Percentiles rank a stretch among this genome's conserved stretches.
Evolutionary conservation across 1,140 invertebrate genomes (phyloP).

Genomic region (Drosophila bipectinata): DNA sequence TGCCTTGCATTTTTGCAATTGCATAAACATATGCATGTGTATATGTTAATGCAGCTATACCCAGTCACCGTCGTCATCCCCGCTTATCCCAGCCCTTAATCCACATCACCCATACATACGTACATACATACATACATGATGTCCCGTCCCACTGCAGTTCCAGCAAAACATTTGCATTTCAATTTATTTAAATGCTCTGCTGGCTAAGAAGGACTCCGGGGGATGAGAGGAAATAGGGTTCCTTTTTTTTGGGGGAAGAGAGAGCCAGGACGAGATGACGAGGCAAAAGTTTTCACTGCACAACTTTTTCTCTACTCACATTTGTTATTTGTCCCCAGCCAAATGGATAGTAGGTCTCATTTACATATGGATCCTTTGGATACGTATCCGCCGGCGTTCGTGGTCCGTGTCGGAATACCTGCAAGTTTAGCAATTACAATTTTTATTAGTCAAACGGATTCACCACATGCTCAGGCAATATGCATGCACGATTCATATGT

Average conservation of each 20-base stretch:
- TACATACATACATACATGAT: neutral
- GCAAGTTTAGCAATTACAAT: constrained; percentile 52
- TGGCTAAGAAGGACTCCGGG: constrained; percentile 33
- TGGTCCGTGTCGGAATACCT: constrained; percentile 91
- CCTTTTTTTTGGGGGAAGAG: neutral
- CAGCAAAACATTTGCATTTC: constrained; percentile 75
- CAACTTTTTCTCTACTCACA: constrained; percentile 85
- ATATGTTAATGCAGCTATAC: constrained; percentile 72
- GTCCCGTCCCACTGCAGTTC: constrained; percentile 1
- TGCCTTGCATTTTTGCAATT: constrained; percentile 81
- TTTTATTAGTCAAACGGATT: constrained; percentile 45
- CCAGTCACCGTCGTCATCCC: neutral
- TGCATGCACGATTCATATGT: neutral
- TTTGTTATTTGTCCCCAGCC: constrained; percentile 93
- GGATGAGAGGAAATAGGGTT: neutral
- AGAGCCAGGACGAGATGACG: constrained; percentile 18
- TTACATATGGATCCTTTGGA: constrained; percentile 90
- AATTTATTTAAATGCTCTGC: constrained; percentile 81
- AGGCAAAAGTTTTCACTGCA: constrained; percentile 58
- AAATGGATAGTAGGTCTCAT: constrained; percentile 88
- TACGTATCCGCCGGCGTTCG: constrained; percentile 91
- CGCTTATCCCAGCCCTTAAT: neutral
- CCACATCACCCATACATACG: neutral
- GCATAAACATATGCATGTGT: constrained; percentile 81
- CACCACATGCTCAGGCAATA: constrained; percentile 6